Percentiles rank a stretch among this genome's conserved stretches.
These are phyloP conservation scores for Phaetusa simplex DNA, from an alignment of 2,113 vertebrate species.

Conservation along the genomic window DNA sequence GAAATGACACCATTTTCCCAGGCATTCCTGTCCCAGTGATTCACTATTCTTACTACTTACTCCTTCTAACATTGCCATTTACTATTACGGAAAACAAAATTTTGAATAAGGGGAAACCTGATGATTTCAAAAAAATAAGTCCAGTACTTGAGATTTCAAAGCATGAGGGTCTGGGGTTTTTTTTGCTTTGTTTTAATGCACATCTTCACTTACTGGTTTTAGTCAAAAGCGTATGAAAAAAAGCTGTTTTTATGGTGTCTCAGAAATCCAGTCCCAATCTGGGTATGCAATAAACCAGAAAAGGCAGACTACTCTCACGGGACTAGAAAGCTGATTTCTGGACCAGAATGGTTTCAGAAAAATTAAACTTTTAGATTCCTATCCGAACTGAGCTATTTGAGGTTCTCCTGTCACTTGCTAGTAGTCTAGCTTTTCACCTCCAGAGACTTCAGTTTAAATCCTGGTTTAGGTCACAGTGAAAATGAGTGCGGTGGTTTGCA, in stretches of 20 bases:
- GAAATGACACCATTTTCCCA: not conserved
- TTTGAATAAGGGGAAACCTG: not conserved
- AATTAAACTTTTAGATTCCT: not conserved
- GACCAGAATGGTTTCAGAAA: not conserved
- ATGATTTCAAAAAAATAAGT: not conserved
- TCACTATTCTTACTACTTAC: not conserved
- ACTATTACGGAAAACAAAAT: not conserved
- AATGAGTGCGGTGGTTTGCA: slow-evolving; percentile 29
- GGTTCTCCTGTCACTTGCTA: not conserved
- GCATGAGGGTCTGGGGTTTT: not conserved
- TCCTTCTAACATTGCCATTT: not conserved
- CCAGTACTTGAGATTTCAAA: not conserved
- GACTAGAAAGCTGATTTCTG: not conserved
- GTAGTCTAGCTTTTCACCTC: slow-evolving; percentile 26
- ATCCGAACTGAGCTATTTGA: not conserved
- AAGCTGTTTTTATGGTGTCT: not conserved
- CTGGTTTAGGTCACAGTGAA: slow-evolving; percentile 47
- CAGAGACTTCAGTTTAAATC: slow-evolving; percentile 14
- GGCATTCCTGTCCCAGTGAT: not conserved
- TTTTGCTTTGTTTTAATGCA: not conserved
- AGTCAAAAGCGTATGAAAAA: not conserved
- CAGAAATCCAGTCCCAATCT: not conserved
- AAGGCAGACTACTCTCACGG: not conserved
- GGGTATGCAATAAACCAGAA: not conserved
- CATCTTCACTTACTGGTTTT: not conserved